phyloP scores from a whole-genome alignment of 2,797 vertebrate genomes.

The Todus mexicanus region DNA sequence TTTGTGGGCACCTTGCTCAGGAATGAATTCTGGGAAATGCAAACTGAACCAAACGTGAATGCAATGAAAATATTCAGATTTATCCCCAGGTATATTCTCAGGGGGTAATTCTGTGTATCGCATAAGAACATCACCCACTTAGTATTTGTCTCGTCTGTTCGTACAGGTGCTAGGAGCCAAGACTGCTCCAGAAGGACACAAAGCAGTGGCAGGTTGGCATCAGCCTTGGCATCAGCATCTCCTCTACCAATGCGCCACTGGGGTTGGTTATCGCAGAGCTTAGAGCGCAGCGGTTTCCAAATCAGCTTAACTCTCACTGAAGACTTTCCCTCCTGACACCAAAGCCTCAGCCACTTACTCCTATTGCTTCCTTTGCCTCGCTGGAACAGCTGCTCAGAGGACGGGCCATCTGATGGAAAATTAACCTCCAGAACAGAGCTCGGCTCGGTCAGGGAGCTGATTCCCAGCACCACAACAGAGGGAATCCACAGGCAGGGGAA shows the following conservation, averaged over 20 bases:
- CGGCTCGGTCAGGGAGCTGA: fast-evolving
- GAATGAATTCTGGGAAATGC: background rate
- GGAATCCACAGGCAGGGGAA: background rate
- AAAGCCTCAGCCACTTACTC: background rate
- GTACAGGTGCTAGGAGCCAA: background rate
- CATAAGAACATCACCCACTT: background rate
- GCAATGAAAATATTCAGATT: background rate
- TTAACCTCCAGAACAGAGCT: background rate
- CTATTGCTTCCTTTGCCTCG: background rate
- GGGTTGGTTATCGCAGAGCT: background rate
- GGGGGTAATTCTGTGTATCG: background rate
- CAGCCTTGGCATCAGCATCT: background rate
- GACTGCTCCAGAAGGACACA: background rate
- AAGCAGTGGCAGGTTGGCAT: background rate
- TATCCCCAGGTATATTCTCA: background rate
- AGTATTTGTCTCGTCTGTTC: background rate
- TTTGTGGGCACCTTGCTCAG: background rate
- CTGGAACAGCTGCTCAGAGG: background rate
- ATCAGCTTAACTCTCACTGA: background rate
- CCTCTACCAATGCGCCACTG: background rate
- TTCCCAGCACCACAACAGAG: background rate
- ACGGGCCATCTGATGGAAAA: background rate
- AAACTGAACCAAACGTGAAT: background rate
- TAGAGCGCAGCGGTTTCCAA: background rate
- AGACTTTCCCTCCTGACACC: background rate